Base-by-base conservation (phyloP, 2,797 vertebrate genomes). In the Eulemur mongoz region DNA sequence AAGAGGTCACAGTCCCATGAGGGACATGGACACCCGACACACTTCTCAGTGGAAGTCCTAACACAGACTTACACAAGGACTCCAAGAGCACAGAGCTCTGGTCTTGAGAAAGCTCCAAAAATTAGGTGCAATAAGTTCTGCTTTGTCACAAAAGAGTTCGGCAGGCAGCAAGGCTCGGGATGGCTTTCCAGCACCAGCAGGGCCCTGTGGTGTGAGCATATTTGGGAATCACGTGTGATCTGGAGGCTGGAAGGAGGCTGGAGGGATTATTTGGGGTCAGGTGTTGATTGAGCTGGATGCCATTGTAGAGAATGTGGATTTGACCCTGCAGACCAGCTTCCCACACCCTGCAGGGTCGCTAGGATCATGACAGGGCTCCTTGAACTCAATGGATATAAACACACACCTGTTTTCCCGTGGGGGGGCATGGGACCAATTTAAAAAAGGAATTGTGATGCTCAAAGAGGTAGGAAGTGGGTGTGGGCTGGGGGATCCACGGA, bases 21-120 rank as follows among this genome's bases (percentile, higher is more conserved):
- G 20, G 15, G 38, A 50, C 20, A 38, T 7, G 5, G 38, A 38
- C 45, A 11, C 32, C 54, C 8, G 7, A 20, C 13, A 25, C 23
- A 6, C 9, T 32, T 59, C 0, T 6, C 3, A 3, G 0, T 1
- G 20, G n/a, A 0, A 65, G 20, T 4, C 11, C 2, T 5, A 23
- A 48, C 6, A 3, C 6, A 10, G 67, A 20, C 27, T 61, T 27
- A 45, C 9, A 13, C 25, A 5, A 18, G 30, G 61, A 11, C 22
- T 45, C 22, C 20, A 3, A 43, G 59, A 40, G 25, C 35, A 17
- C 35, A 52, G 50, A 67, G 40, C 22, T 3, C 72, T 76, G 57
- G 14, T 20, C 43, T 48, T 7, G 25, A 52, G 45, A 50, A 78
- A 45, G 40, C 13, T 25, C 11, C 20, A 17, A 35, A 45, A 35